Conservation (phyloP, 2,888 invertebrate genomes). For the Conops quadrifasciatus region DNA sequence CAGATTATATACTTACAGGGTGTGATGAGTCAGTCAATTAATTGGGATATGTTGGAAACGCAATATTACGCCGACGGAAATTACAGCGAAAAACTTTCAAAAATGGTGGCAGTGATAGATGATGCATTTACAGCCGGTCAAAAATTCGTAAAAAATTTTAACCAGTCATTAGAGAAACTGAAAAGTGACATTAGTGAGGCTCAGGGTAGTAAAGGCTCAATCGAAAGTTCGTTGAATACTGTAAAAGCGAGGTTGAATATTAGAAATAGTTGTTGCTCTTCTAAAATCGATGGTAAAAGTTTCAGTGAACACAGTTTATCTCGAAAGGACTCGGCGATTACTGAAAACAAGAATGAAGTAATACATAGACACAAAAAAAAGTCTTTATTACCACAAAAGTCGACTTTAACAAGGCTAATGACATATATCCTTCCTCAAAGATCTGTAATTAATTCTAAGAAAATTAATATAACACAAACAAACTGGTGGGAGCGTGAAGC, state of each 20-base stretch:
- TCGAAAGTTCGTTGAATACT: not conserved
- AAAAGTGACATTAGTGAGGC: conserved; percentile 59
- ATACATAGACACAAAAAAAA: not conserved
- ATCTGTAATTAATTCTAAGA: conserved; percentile 46
- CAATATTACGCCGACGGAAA: conserved; percentile 85
- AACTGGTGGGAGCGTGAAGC: conserved; percentile 82
- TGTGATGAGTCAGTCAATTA: conserved; percentile 93
- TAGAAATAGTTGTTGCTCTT: no score
- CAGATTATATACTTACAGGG: conserved; percentile 71
- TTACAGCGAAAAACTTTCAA: conserved; percentile 84
- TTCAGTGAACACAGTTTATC: no score
- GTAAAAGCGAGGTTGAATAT: not conserved
- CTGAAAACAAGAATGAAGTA: no score
- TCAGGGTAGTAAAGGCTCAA: not conserved
- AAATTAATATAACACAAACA: conserved; percentile 70
- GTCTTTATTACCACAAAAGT: conserved; percentile 34
- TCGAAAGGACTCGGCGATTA: no score
- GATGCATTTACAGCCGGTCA: conserved; percentile 77
- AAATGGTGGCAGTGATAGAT: conserved; percentile 84
- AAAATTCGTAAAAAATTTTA: conserved; percentile 76
- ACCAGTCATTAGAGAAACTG: conserved; percentile 66
- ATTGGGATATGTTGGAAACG: conserved; percentile 89
- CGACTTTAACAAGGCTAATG: conserved; percentile 62
- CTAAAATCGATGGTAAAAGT: no score
- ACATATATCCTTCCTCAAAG: conserved; percentile 56